phyloP scores from a whole-genome alignment of 2,888 invertebrate genomes.

The Mayetiola destructor region DNA sequence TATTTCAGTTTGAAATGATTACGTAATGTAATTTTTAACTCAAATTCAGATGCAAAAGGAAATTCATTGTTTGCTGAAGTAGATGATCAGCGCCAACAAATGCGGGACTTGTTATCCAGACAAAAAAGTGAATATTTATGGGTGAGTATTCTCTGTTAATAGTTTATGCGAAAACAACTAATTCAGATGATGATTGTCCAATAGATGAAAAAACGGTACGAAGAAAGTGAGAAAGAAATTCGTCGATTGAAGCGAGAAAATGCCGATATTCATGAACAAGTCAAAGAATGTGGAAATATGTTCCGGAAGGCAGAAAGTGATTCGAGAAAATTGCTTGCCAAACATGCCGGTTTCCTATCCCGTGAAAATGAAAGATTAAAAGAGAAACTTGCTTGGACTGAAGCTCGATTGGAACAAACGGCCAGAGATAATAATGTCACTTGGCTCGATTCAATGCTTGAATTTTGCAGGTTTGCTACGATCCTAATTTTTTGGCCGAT shows the following conservation, averaged over 20 bases:
- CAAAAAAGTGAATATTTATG: slow-evolving; percentile 45
- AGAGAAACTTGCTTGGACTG: slow-evolving; percentile 25
- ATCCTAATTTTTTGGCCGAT: slow-evolving; percentile 12
- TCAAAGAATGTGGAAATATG: slow-evolving; percentile 30
- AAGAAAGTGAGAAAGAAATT: slow-evolving; percentile 31
- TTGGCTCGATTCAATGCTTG: slow-evolving; percentile 33
- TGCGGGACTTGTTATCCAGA: slow-evolving; percentile 42
- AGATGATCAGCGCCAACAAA: slow-evolving; percentile 48
- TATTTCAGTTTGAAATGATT: slow-evolving; percentile 4
- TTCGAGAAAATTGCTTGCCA: slow-evolving; percentile 30
- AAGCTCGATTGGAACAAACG: slow-evolving; percentile 27
- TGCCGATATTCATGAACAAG: slow-evolving; percentile 30
- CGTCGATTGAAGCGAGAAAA: slow-evolving; percentile 32
- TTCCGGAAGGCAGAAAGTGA: slow-evolving; percentile 32
- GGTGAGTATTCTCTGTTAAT: slow-evolving; percentile 23
- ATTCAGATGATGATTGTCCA: background rate
- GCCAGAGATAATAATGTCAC: slow-evolving; percentile 28
- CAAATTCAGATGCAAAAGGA: slow-evolving; percentile 41
- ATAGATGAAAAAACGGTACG: slow-evolving; percentile 31
- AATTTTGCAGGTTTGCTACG: slow-evolving; percentile 33
- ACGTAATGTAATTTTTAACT: background rate
- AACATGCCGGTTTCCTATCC: slow-evolving; percentile 27
- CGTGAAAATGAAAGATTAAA: slow-evolving; percentile 29
- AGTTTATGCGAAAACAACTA: background rate
- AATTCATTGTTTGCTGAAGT: slow-evolving; percentile 51